phyloP scores from a whole-genome alignment of 2,888 invertebrate species.

The Trisateles emortualis region DNA sequence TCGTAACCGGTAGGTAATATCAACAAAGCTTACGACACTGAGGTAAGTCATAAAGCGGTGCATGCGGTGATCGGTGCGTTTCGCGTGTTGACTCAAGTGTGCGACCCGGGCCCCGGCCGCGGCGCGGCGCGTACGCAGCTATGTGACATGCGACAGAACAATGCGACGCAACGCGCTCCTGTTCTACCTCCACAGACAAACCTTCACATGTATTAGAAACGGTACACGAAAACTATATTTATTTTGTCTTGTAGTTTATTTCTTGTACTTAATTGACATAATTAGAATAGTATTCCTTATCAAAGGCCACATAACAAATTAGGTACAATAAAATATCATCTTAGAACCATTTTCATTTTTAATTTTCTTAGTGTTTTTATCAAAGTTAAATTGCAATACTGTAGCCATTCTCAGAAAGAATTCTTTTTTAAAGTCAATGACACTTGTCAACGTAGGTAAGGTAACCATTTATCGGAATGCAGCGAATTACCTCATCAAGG shows the following conservation, averaged over 20 bases:
- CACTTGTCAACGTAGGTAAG: conserved; percentile 50
- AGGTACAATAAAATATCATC: too few species aligned
- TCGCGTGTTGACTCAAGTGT: conserved; percentile 76
- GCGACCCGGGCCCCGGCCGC: conserved; percentile 32
- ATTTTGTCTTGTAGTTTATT: not conserved
- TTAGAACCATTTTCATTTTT: too few species aligned
- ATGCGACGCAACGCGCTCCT: conserved; percentile 56
- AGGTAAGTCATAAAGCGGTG: conserved; percentile 50
- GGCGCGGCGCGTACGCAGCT: conserved; percentile 33
- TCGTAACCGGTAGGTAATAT: conserved; percentile 58
- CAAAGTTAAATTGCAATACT: not conserved
- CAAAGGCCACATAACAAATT: not conserved
- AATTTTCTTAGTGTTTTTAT: not conserved
- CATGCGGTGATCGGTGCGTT: conserved; percentile 46
- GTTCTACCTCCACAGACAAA: conserved; percentile 33
- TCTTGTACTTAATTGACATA: not conserved
- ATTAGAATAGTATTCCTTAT: too few species aligned
- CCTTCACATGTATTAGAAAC: conserved; percentile 32
- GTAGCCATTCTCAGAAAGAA: conserved; percentile 48
- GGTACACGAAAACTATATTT: conserved; percentile 6
- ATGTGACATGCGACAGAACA: conserved; percentile 38
- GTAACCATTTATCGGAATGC: conserved; percentile 60
- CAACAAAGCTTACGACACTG: conserved; percentile 56
- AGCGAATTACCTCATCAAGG: conserved; percentile 61
- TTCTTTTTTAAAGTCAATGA: conserved; percentile 63